These are phyloP conservation scores for Luffia ferchaultella DNA, from an alignment of 2,888 invertebrate genomes.

Conservation along the genomic window DNA sequence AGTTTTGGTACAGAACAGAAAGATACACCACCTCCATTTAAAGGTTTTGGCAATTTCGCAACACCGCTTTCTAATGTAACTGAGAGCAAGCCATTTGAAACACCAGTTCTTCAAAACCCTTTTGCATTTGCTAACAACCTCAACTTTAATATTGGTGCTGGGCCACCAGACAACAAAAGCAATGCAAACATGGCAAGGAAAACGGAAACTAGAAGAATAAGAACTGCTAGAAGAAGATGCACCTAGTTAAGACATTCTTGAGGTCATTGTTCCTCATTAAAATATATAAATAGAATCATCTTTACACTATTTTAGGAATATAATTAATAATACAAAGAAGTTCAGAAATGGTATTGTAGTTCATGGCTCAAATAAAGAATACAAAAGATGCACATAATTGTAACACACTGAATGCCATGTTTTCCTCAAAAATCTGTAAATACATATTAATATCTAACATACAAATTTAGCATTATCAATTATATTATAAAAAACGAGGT, in stretches of 20 bases:
- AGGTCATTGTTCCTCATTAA: not conserved
- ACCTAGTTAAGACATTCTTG: not conserved
- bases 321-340: not conserved
- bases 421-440: no score
- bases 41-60: not conserved
- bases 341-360: not conserved
- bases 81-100: not conserved
- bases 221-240: not conserved
- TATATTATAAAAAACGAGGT: no score
- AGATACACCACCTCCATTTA: not conserved
- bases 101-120: not conserved
- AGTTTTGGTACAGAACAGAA: not conserved
- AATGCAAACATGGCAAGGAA: not conserved
- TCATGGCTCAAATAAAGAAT: no score
- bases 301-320: not conserved
- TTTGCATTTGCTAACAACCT: slow-evolving; percentile 6
- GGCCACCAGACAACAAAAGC: slow-evolving; percentile 6
- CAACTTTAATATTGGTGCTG: slow-evolving; percentile 25
- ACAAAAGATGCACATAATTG: no score
- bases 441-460: no score
- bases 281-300: not conserved
- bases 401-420: no score
- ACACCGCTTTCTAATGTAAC: not conserved
- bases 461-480: no score
- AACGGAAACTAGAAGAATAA: slow-evolving; percentile 8